Conservation (phyloP, 1,140 invertebrate genomes). For the Drosophila miranda region DNA sequence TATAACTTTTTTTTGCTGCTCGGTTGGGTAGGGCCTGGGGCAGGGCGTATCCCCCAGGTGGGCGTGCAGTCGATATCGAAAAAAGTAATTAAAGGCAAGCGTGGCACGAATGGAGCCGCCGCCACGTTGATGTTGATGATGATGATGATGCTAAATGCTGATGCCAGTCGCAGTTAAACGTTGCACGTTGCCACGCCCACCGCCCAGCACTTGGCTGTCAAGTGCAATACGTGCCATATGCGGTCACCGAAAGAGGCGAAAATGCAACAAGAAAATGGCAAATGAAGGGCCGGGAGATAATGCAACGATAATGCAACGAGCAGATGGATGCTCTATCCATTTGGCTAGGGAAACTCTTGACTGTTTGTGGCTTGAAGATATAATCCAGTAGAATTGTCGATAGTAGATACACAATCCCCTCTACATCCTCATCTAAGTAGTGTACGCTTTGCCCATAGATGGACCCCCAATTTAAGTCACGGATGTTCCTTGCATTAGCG, state of each 20-base stretch:
- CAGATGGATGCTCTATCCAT: background rate
- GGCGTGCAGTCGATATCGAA: slow-evolving; percentile 61
- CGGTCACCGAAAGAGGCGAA: slow-evolving; percentile 46
- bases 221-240: slow-evolving; percentile 71
- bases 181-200: slow-evolving; percentile 48
- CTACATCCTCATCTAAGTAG: too few relatives aligned
- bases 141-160: slow-evolving; percentile 30
- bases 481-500: background rate
- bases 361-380: too few relatives aligned
- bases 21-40: background rate
- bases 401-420: too few relatives aligned
- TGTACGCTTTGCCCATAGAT: background rate
- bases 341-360: too few relatives aligned
- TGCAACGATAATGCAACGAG: background rate
- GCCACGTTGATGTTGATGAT: slow-evolving; percentile 14
- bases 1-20: too few relatives aligned
- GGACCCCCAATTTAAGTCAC: background rate
- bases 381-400: too few relatives aligned
- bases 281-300: background rate
- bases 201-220: slow-evolving; percentile 49
- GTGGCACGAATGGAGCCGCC: slow-evolving; percentile 11
- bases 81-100: slow-evolving; percentile 75
- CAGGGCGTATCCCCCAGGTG: slow-evolving; percentile 58
- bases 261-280: slow-evolving; percentile 33
- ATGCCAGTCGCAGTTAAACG: slow-evolving; percentile 48